Base-by-base conservation (phyloP, 2,797 vertebrate species). In the Pteronotus mesoamericanus region DNA sequence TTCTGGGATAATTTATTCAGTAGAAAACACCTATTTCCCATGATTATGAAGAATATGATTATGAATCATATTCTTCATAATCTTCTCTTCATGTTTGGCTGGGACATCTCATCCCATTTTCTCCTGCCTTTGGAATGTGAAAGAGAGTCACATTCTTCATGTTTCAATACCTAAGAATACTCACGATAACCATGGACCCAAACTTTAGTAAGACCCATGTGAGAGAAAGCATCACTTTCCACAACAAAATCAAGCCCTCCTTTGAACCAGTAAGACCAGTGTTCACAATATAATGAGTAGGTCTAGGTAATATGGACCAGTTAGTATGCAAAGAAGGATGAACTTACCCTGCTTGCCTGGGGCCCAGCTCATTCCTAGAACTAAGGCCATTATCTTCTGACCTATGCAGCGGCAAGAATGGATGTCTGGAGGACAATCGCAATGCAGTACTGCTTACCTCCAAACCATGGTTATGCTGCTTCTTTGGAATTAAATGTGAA, bases 31-130 rank as follows among this genome's bases (percentile, higher is more conserved):
- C 91, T 97, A 34, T 97, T 97, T 96, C 74, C 22, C 2, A 6
- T 89, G 55, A 98, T 97, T 98, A 94, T 96, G 83, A 97, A 97
- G 92, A 97, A 96, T n/a, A n/a, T n/a, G n/a, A n/a, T n/a, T n/a
- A n/a, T n/a, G n/a, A n/a, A n/a, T n/a, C n/a, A n/a, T n/a, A n/a
- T n/a, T n/a, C n/a, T n/a, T n/a, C n/a, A n/a, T n/a, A n/a, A n/a
- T n/a, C n/a, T n/a, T n/a, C n/a, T n/a, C n/a, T n/a, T n/a, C n/a
- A n/a, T n/a, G n/a, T n/a, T n/a, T n/a, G n/a, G n/a, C n/a, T n/a
- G n/a, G n/a, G n/a, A n/a, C n/a, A n/a, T n/a, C n/a, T n/a, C n/a
- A n/a, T n/a, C n/a, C n/a, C n/a, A n/a, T n/a, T n/a, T n/a, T n/a
- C n/a, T n/a, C n/a, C n/a, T n/a, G n/a, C n/a, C n/a, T n/a, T n/a